phyloP scores from a whole-genome alignment of 2,113 vertebrate genomes.

The Echinops telfairi region DNA sequence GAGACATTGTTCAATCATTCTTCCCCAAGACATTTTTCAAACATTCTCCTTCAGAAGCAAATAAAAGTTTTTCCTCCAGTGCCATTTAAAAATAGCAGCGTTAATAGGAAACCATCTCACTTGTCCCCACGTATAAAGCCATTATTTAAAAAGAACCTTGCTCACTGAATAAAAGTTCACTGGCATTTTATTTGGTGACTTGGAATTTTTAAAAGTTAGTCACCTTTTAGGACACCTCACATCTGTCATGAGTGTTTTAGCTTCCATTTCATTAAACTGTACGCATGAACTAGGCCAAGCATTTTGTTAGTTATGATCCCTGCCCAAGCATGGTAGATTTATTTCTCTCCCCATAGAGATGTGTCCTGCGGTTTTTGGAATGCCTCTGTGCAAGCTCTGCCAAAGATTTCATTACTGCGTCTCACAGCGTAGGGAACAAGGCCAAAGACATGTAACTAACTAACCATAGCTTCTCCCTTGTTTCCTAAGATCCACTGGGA shows the following conservation, averaged over 20 bases:
- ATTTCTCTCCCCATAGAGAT: constrained; percentile 44
- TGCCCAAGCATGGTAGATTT: constrained; percentile 61
- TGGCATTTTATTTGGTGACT: background rate
- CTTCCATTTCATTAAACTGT: constrained; percentile 63
- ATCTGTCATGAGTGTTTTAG: background rate
- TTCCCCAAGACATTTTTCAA: constrained; percentile 12
- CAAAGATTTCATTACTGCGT: constrained; percentile 67
- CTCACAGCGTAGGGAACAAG: constrained; percentile 40
- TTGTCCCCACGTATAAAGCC: background rate
- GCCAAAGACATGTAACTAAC: background rate
- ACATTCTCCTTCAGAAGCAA: background rate
- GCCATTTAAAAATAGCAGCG: constrained; percentile 37
- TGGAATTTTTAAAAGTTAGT: background rate
- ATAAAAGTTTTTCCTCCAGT: background rate
- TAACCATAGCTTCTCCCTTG: background rate
- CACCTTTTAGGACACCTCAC: background rate
- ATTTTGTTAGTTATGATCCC: constrained; percentile 61
- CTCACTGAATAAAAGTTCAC: background rate
- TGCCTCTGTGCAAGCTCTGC: constrained; percentile 19
- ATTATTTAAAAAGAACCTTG: constrained; percentile 10
- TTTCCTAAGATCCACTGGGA: background rate
- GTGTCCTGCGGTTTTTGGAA: constrained; percentile 27
- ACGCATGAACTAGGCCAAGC: constrained; percentile 34
- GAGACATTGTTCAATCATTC: background rate
- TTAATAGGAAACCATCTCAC: constrained; percentile 7